Evolutionary conservation across 2,888 invertebrate genomes (phyloP).

Genomic region (Coleophora flavipennella): DNA sequence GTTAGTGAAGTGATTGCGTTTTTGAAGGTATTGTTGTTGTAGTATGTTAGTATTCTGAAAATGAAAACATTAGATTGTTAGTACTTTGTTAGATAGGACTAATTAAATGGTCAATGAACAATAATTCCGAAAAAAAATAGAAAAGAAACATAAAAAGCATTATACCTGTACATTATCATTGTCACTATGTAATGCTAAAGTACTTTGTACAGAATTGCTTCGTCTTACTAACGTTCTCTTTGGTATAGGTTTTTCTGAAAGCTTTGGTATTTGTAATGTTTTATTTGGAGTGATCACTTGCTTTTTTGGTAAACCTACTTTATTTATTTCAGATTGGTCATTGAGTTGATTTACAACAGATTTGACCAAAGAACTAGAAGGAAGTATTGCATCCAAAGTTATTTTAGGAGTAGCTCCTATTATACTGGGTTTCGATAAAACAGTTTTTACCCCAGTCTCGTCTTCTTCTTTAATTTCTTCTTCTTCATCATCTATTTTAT

Average conservation of each 20-base stretch:
- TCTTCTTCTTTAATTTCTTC: constrained; percentile 21
- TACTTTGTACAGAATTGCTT: constrained; percentile 60
- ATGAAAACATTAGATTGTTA: constrained; percentile 51
- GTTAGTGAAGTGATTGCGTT: constrained; percentile 70
- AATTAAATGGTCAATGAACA: constrained; percentile 10
- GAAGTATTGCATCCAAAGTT: constrained; percentile 40
- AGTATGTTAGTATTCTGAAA: constrained; percentile 75
- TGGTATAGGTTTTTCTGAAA: constrained; percentile 62
- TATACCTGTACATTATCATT: constrained; percentile 62
- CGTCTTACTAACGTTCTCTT: constrained; percentile 55
- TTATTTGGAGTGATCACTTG: constrained; percentile 61
- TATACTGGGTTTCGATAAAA: constrained; percentile 50
- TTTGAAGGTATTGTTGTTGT: constrained; percentile 72
- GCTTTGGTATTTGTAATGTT: constrained; percentile 66
- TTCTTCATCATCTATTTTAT: constrained; percentile 12
- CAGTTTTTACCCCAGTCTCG: constrained; percentile 22
- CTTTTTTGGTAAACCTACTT: constrained; percentile 52
- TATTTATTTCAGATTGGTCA: constrained; percentile 46
- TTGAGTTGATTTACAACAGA: constrained; percentile 58
- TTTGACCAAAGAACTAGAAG: constrained; percentile 60
- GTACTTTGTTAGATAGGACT: constrained; percentile 27
- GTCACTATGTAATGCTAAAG: constrained; percentile 39
- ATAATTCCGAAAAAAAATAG: constrained; percentile 17
- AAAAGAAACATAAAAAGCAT: constrained; percentile 39
- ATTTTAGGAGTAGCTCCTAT: constrained; percentile 61